These are phyloP conservation scores for Promerops cafer DNA, from an alignment of 2,113 vertebrate genomes.

Conservation along the genomic window DNA sequence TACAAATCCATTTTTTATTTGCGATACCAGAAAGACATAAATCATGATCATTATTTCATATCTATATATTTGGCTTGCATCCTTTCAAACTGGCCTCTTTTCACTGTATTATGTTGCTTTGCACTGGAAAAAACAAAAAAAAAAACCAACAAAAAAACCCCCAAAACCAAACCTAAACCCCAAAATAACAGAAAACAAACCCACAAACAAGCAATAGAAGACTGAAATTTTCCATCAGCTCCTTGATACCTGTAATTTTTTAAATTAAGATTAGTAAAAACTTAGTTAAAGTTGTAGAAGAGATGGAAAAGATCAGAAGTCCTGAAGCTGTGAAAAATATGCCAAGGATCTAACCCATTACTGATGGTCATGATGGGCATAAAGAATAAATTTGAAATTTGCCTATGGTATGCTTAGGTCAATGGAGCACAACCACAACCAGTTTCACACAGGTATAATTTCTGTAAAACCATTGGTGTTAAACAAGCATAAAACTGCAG, in stretches of 20 bases:
- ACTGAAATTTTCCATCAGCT: neutral
- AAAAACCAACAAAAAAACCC: neutral
- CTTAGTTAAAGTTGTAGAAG: neutral
- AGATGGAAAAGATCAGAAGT: neutral
- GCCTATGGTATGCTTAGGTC: neutral
- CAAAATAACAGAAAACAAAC: neutral
- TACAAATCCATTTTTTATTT: neutral
- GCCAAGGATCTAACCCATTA: neutral
- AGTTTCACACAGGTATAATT: neutral
- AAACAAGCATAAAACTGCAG: neutral
- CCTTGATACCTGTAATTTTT: neutral
- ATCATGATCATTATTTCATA: neutral
- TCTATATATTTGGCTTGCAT: neutral
- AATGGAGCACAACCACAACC: neutral
- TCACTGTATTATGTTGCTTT: neutral
- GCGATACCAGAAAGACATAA: neutral
- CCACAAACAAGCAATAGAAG: neutral
- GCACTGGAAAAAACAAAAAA: neutral
- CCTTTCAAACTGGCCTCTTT: neutral
- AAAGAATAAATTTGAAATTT: neutral
- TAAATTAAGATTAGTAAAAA: neutral
- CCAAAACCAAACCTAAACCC: neutral
- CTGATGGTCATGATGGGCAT: neutral
- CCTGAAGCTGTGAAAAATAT: neutral
- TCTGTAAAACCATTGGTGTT: neutral